Base-by-base conservation (phyloP, 1,140 invertebrate genomes). In the Ctenoplectra terminalis region DNA sequence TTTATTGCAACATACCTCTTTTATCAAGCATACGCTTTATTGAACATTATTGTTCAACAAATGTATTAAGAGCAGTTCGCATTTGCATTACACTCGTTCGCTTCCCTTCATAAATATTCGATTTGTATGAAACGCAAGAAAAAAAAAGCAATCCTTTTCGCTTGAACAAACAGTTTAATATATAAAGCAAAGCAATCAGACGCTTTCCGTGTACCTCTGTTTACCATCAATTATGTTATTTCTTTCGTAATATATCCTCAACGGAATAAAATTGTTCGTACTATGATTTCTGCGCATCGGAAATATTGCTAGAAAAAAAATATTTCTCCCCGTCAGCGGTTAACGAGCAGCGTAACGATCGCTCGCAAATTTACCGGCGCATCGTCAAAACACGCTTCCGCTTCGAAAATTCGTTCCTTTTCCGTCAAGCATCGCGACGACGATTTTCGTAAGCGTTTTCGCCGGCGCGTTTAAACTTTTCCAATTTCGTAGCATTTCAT, bases 401-500 rank as follows among this genome's bases (percentile, higher is more conserved):
- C n/a, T 56, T 46, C 29, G 64, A 43, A 43, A 70, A 79, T 79
- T 79, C 50, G 54, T 52, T 75, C 73, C 64, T 26, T 43, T 20
- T 34, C 5, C 23, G n/a, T 43, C 34, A 69, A 72, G 64, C 26
- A 48, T 43, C 60, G 61, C 29, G 64, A 64, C 85, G 79, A 88
- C 86, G 87, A 88, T 87, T 88, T 88, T 67, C 77, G 79, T 82
- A 82, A 87, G 72, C 83, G 48, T 81, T 76, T 61, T 85, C 69
- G 63, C 81, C 54, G 64, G 67, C 75, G 85, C 86, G 82, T 87
- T 87, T 88, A 88, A 88, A 88, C 87, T 88, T 88, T 88, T 88
- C 87, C 87, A 88, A 88, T 88, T 88, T 79, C 83, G 60, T 61
- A 54, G 85, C 86, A 87, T 87, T 87, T 85, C 87, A 85, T 85